Evolutionary conservation across 2,113 vertebrate genomes (phyloP).

Genomic region (Megalops atlanticus): DNA sequence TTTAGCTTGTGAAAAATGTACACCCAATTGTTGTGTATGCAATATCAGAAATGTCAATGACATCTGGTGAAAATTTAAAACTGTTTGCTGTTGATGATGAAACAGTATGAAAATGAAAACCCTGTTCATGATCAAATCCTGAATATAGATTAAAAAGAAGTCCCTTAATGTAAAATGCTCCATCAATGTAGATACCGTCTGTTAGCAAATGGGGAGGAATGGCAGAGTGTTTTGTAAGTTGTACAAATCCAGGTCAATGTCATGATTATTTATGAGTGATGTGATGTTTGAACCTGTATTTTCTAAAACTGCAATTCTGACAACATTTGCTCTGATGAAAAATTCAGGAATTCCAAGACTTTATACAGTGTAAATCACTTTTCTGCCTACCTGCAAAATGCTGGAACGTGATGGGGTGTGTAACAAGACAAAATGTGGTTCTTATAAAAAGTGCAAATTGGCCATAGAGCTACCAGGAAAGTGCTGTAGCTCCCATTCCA

Average conservation of each 20-base stretch:
- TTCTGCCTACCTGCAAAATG: slow-evolving; percentile 24
- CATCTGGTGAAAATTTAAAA: background rate
- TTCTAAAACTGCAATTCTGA: slow-evolving; percentile 14
- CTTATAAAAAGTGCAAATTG: slow-evolving; percentile 28
- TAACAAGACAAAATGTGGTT: slow-evolving; percentile 34
- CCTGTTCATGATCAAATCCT: too few species aligned
- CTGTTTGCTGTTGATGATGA: background rate
- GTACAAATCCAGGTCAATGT: slow-evolving; percentile 31
- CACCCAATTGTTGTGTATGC: too few species aligned
- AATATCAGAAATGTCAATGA: background rate
- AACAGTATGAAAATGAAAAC: background rate
- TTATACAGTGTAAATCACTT: slow-evolving; percentile 28
- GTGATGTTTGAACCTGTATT: slow-evolving; percentile 27
- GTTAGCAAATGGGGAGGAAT: background rate
- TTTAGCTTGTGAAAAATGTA: too few species aligned
- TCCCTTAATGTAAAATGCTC: background rate
- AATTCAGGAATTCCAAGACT: slow-evolving; percentile 22
- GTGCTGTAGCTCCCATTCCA: background rate
- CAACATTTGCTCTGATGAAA: slow-evolving; percentile 17
- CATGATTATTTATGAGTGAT: slow-evolving; percentile 40
- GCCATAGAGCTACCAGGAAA: slow-evolving; percentile 22
- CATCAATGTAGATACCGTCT: background rate
- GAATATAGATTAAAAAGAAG: background rate
- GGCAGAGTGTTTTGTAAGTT: background rate
- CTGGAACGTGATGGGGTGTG: slow-evolving; percentile 13